These are phyloP conservation scores for Aptenodytes patagonicus DNA, from an alignment of 2,113 vertebrate genomes.

Conservation along the genomic window DNA sequence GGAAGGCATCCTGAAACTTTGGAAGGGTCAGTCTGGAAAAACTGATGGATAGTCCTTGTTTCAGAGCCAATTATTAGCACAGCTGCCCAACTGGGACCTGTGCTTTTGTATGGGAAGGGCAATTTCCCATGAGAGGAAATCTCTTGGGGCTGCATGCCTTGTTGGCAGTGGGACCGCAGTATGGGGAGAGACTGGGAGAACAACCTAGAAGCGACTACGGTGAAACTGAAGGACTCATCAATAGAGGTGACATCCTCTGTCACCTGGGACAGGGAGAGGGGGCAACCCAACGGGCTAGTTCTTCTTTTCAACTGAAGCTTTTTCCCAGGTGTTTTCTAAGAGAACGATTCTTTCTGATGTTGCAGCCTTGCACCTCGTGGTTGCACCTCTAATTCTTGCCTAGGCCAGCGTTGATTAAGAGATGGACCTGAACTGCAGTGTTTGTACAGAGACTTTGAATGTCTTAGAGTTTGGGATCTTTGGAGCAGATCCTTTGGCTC, in stretches of 20 bases:
- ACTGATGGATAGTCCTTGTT: not conserved
- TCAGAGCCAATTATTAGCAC: not conserved
- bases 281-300: not conserved
- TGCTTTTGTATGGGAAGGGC: not conserved
- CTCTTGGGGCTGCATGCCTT: not conserved
- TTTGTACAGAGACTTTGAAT: not conserved
- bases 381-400: not conserved
- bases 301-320: not conserved
- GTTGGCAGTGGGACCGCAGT: not conserved
- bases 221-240: not conserved
- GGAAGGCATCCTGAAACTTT: not conserved
- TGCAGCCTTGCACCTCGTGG: not conserved
- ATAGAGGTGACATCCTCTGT: not conserved
- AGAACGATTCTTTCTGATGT: not conserved
- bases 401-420: not conserved
- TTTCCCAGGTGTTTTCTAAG: not conserved
- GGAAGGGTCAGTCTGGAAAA: not conserved
- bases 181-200: not conserved
- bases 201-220: rapidly evolving
- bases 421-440: not conserved
- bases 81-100: not conserved
- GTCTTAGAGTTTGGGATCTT: not conserved
- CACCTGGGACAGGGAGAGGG: not conserved
- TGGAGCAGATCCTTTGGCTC: not conserved
- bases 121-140: not conserved